Evolutionary conservation across 2,888 invertebrate genomes (phyloP), one percentile per base, ranked within the genome.

Genomic region (Spodoptera picta): DNA sequence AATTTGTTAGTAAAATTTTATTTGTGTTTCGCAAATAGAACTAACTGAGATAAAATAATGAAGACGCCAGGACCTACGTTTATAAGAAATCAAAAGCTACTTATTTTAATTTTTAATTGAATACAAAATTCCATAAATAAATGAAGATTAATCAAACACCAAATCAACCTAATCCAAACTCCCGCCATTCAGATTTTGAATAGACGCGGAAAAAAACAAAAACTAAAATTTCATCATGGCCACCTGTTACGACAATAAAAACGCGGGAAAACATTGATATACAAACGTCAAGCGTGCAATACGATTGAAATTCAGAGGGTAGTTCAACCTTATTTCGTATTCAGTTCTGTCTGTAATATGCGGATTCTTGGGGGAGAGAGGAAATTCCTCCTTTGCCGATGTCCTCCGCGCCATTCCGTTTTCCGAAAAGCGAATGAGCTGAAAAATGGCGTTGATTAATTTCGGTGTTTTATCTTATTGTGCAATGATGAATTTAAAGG

Each of bases 241-340:
- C 79, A 80, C 80, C 80, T 80, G 80, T 79, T 80, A 72, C 77
- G 60, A 51, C 69, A 58, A 77, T 80, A 80, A 79, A 79, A 79
- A 47, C 55, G 71, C 76, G 72, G 72, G 55, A 79, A 73, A 80
- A 80, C 80, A 79, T 79, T 69, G 69, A 69, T 77, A 79, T 68
- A 80, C 77, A 77, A 84, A 80, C 79, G 83, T 81, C 83, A 83
- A 80, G 73, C 83, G 79, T 67, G 68, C 73, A 76, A 65, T 74
- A 72, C 69, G 67, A 73, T 81, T 80, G 73, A 75, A 77, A 79
- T 81, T 71, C 79, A 79, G 78, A 69, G 68, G 73, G 68, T 74
- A 69, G 66, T 65, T 49, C 62, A 64, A 55, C 57, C 75, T 71
- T 70, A 67, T 65, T 80, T 73, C 70, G 69, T 79, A 80, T 80